A percentile compares a stretch with the other conserved stretches of the same genome.
Conservation (phyloP, 2,888 invertebrate genomes). For the Tetropium fuscum region DNA sequence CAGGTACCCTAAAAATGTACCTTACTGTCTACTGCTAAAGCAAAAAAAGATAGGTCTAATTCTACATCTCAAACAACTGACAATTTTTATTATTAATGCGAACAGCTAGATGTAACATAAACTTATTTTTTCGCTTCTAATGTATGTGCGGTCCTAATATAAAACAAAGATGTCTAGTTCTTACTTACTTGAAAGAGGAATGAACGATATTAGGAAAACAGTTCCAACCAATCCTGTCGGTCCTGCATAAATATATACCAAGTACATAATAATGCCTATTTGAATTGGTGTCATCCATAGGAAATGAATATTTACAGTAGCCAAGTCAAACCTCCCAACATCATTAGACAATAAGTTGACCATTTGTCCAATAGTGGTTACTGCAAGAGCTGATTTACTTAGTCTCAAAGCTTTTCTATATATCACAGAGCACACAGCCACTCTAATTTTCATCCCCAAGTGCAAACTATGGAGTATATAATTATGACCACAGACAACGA, state of each 20-base stretch:
- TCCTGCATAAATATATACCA: constrained; percentile 66
- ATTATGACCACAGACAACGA: constrained; percentile 75
- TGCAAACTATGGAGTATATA: constrained; percentile 87
- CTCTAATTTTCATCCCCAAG: constrained; percentile 85
- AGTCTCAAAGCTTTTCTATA: constrained; percentile 69
- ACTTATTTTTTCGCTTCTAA: too few relatives aligned
- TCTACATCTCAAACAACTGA: too few relatives aligned
- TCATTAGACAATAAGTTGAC: constrained; percentile 50
- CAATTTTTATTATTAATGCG: too few relatives aligned
- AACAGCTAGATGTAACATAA: too few relatives aligned
- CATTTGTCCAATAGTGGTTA: constrained; percentile 51
- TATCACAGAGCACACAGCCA: constrained; percentile 85
- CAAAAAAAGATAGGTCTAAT: too few relatives aligned
- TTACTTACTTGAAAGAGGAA: constrained; percentile 60
- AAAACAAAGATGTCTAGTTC: too few relatives aligned
- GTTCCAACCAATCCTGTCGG: constrained; percentile 62
- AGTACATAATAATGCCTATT: constrained; percentile 68
- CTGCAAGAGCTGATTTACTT: constrained; percentile 44
- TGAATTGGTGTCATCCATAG: constrained; percentile 80
- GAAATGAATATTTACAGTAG: constrained; percentile 82
- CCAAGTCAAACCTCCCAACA: constrained; percentile 86
- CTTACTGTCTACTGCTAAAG: too few relatives aligned
- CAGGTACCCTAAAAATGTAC: too few relatives aligned
- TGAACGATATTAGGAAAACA: constrained; percentile 57
- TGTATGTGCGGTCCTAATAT: too few relatives aligned